Percentiles rank a stretch among this genome's conserved stretches.
phyloP scores from a whole-genome alignment of 2,113 vertebrate species.

The Typhlomys cinereus region DNA sequence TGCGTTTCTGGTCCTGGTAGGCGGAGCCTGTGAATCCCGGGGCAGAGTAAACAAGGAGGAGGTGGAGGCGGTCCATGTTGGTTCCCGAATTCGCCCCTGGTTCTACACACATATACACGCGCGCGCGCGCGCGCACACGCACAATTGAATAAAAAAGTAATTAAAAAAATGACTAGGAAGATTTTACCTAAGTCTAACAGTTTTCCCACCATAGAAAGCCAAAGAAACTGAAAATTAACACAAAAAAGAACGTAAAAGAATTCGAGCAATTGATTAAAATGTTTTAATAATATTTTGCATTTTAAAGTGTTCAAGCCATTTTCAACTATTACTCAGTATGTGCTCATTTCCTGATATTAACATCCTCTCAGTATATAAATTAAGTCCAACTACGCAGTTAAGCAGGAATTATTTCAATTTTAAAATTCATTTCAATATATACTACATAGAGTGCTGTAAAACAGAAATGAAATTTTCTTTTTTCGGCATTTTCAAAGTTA shows the following conservation, averaged over 20 bases:
- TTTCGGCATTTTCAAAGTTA: slow-evolving; percentile 33
- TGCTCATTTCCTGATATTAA: not conserved
- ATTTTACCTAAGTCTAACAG: slow-evolving; percentile 15
- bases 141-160: no score
- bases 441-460: not conserved
- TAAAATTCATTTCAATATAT: slow-evolving; percentile 46
- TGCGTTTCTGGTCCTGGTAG: no score
- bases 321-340: slow-evolving; percentile 33
- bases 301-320: slow-evolving; percentile 33
- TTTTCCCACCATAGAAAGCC: slow-evolving; percentile 48
- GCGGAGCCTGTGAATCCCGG: no score
- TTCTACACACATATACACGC: no score
- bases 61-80: no score
- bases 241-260: slow-evolving; percentile 26
- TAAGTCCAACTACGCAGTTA: not conserved
- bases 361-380: slow-evolving; percentile 5
- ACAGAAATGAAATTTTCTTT: slow-evolving; percentile 46
- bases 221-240: slow-evolving; percentile 33
- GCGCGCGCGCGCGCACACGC: no score
- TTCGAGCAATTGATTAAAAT: slow-evolving; percentile 39
- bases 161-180: slow-evolving; percentile 34
- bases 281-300: slow-evolving; percentile 1
- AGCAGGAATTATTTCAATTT: slow-evolving; percentile 26
- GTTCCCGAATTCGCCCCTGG: no score
- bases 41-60: no score